These are phyloP conservation scores for Cervus canadensis DNA, from an alignment of 2,113 vertebrate genomes.

Conservation along the genomic window DNA sequence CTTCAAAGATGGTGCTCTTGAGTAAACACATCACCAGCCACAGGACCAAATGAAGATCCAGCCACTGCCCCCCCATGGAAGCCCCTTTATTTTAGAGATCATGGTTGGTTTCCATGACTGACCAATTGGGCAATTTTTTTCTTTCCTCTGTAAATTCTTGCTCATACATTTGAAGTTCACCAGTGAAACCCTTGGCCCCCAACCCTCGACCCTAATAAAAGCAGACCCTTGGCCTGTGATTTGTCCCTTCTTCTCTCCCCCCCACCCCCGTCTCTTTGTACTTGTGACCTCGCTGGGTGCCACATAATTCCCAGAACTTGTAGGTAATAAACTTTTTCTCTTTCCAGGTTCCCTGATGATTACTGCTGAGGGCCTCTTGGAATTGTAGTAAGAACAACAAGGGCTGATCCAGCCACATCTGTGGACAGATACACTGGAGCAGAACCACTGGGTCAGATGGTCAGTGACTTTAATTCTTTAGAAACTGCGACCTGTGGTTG, in stretches of 20 bases:
- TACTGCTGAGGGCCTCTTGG: neutral
- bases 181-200: neutral
- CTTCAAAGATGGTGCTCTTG: neutral
- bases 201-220: neutral
- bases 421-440: neutral
- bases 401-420: neutral
- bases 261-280: neutral
- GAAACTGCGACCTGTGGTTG: neutral
- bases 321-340: neutral
- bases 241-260: neutral
- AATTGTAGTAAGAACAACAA: neutral
- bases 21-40: neutral
- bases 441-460: neutral
- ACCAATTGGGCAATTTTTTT: neutral
- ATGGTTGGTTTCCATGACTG: neutral
- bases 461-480: neutral
- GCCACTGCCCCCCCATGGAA: fast-evolving
- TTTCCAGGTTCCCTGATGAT: neutral
- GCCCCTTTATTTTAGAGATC: neutral
- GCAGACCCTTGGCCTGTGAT: neutral
- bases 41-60: neutral
- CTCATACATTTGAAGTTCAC: neutral
- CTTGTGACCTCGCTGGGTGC: neutral
- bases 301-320: neutral
- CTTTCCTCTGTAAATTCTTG: neutral